Percentiles rank a stretch among this genome's conserved stretches.
Evolutionary conservation across 1,140 invertebrate species (phyloP).

Genomic region (Pogonus chalceus): DNA sequence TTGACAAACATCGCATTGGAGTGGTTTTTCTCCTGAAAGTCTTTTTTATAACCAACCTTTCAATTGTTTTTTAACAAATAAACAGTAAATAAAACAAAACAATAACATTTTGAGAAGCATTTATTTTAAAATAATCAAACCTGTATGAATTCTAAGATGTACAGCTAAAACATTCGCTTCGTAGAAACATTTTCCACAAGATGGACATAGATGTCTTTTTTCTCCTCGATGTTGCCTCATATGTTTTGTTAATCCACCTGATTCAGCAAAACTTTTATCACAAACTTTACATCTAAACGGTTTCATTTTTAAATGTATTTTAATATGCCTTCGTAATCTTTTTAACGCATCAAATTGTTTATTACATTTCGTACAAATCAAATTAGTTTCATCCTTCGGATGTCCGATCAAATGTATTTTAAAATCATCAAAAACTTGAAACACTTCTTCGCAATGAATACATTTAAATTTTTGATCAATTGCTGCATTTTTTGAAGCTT

Average conservation of each 20-base stretch:
- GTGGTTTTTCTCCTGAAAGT: constrained; percentile 41
- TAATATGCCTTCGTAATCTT: constrained; percentile 21
- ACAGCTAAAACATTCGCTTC: constrained; percentile 20
- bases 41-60: no score
- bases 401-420: constrained; percentile 20
- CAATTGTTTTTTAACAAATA: no score
- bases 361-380: constrained; percentile 20
- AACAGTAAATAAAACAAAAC: no score
- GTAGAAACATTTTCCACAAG: constrained; percentile 24
- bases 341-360: constrained; percentile 20
- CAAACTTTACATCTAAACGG: constrained; percentile 31
- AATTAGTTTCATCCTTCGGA: constrained; percentile 15
- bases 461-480: constrained; percentile 7
- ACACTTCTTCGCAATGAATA: neutral
- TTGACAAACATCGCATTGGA: constrained; percentile 33
- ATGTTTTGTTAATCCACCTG: constrained; percentile 34
- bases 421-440: constrained; percentile 16
- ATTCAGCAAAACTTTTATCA: constrained; percentile 33
- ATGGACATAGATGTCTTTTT: constrained; percentile 27
- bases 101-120: neutral
- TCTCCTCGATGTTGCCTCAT: constrained; percentile 35
- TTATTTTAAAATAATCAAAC: neutral
- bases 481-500: constrained; percentile 1
- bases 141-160: constrained; percentile 23
- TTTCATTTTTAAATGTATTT: constrained; percentile 22